Percentiles rank a stretch among this genome's conserved stretches.
Conservation (phyloP, 2,113 vertebrate genomes). For the Hemichromis elongatus region DNA sequence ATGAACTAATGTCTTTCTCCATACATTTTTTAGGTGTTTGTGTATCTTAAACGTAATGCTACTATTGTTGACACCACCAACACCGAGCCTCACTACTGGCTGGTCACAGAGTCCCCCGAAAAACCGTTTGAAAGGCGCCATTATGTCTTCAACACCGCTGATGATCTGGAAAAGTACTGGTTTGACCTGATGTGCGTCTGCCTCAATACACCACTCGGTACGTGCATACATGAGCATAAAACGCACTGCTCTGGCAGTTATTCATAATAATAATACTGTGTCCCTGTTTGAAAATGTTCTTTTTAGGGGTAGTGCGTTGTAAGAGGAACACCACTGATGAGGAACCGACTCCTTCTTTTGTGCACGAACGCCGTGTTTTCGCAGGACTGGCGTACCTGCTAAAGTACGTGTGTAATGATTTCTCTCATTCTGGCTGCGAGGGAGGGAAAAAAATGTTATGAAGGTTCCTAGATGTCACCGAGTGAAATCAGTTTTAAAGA, state of each 20-base stretch:
- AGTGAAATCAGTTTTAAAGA: neutral
- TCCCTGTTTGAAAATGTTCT: neutral
- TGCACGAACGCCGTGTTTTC: slow-evolving; percentile 39
- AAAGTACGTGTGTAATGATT: slow-evolving; percentile 34
- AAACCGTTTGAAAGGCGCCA: slow-evolving; percentile 80
- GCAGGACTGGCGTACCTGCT: slow-evolving; percentile 42
- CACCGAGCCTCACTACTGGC: slow-evolving; percentile 93
- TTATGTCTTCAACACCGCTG: slow-evolving; percentile 76
- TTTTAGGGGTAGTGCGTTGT: slow-evolving; percentile 46
- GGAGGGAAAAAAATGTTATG: rapidly evolving
- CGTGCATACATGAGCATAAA: neutral
- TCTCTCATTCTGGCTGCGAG: neutral
- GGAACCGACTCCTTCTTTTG: slow-evolving; percentile 1
- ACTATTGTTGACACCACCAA: slow-evolving; percentile 87
- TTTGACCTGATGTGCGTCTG: slow-evolving; percentile 95
- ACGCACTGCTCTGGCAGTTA: neutral
- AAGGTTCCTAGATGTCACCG: rapidly evolving
- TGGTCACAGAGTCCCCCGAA: slow-evolving; percentile 77
- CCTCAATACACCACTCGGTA: slow-evolving; percentile 92
- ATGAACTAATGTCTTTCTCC: neutral
- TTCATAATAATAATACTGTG: neutral
- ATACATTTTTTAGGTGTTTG: slow-evolving; percentile 75
- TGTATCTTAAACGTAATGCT: slow-evolving; percentile 82
- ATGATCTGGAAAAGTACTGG: slow-evolving; percentile 92
- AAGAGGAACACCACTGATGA: slow-evolving; percentile 4